Percentiles rank a stretch among this genome's conserved stretches.
Evolutionary conservation across 2,113 vertebrate genomes (phyloP).

Genomic region (Columba livia): DNA sequence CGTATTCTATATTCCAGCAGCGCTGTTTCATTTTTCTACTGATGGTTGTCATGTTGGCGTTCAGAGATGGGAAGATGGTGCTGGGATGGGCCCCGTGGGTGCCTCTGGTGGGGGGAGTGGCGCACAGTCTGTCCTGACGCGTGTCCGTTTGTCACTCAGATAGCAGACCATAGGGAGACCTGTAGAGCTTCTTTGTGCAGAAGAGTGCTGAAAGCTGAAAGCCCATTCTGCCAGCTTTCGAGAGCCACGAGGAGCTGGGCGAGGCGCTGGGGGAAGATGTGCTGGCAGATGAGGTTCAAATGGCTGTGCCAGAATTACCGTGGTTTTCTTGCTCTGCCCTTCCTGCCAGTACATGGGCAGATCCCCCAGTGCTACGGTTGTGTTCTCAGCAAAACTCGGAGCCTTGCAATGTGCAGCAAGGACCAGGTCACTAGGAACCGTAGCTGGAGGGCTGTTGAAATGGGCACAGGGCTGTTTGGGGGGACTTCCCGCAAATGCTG

Average conservation of each 20-base stretch:
- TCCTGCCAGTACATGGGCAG: background rate
- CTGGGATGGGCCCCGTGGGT: accelerated
- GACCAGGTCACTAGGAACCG: no score
- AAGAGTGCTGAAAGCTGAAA: background rate
- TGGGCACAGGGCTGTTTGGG: no score
- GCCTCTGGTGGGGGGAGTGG: no score
- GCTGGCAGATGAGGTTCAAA: background rate
- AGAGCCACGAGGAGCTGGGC: background rate
- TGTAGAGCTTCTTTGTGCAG: background rate
- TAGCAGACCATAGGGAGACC: background rate
- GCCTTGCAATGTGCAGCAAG: no score
- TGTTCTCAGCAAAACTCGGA: background rate
- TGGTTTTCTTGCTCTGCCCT: background rate
- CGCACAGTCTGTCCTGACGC: no score
- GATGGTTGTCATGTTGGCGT: background rate
- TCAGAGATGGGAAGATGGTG: background rate
- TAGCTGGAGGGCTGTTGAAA: background rate
- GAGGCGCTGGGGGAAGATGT: background rate
- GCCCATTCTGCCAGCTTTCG: background rate
- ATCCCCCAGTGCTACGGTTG: no score
- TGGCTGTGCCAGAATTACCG: background rate
- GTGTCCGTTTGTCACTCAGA: background rate
- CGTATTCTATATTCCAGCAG: background rate
- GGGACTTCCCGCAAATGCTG: background rate
- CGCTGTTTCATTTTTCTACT: background rate